Evolutionary conservation across 2,797 vertebrate genomes (phyloP), one percentile per base, ranked within the genome.

Genomic region (Gila robusta): DNA sequence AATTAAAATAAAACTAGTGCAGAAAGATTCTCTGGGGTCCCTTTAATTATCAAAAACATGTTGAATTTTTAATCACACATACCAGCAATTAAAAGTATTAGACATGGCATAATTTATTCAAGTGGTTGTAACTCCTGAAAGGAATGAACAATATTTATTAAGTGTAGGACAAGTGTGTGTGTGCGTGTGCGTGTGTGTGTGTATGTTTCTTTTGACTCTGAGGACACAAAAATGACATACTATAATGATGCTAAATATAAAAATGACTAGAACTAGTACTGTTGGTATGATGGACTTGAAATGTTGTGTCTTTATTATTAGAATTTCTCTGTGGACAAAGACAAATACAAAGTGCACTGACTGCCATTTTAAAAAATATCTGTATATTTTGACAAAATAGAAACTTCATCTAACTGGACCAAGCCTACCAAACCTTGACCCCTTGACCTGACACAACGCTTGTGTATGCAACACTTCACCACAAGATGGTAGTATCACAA

Each of bases 401-500:
- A 69, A 28, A 64, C 12, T 23, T 59, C 21, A 77, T 56, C 23
- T 37, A 23, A 37, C 35, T 78, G 14, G 7, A 41, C 4, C 35
- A 59, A 39, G 21, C 10, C 54, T 59, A 41, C 37, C 54, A 56
- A 56, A 39, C 21, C 12, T 23, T 59, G 35, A n/a, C 11, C 35
- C 52, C 2, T 56, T 78, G 52, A 78, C 54, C 32, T 39, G 52
- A 59, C 74, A 56, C 26, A 52, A 59, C 19, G 21, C 8, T 9
- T 67, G 16, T 37, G 8, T 1, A 9, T 21, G 1, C 32, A 67
- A 37, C 32, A 62, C 14, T 79, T 79, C 56, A 79, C 37, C 76
- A 79, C 56, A 41, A 79, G 76, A 79, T 62, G 37, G 35, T 41
- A 79, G 52, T 62, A 78, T 39, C 54, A 39, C 76, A 78, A 78